Conservation (phyloP, 2,113 vertebrate genomes). For the Maylandia zebra region DNA sequence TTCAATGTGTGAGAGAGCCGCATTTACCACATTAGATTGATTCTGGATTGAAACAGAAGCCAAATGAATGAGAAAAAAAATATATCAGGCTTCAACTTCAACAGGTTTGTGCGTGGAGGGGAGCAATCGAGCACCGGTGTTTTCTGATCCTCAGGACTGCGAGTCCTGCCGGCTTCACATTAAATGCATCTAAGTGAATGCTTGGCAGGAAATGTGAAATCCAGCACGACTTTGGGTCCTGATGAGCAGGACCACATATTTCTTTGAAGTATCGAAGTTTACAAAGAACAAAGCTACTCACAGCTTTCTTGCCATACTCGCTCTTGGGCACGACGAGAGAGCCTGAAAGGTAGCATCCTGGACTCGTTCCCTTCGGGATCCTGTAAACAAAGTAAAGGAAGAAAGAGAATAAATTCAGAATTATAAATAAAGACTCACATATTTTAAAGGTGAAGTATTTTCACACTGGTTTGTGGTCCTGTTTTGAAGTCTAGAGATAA, state of each 20-base stretch:
- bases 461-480: background rate
- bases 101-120: background rate
- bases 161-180: background rate
- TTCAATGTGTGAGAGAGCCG: background rate
- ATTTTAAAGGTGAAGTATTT: background rate
- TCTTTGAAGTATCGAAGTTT: background rate
- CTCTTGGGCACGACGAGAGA: slow-evolving; percentile 90
- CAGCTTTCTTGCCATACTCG: slow-evolving; percentile 97
- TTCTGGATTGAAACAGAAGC: background rate
- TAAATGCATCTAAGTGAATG: background rate
- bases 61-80: background rate
- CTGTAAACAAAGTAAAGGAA: slow-evolving; percentile 40
- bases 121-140: background rate
- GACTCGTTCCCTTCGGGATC: slow-evolving; percentile 92
- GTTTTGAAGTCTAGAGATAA: background rate
- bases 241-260: background rate
- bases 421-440: background rate
- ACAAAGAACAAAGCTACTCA: slow-evolving; percentile 73
- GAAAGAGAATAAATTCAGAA: background rate
- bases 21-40: background rate
- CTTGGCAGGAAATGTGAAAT: background rate
- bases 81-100: background rate
- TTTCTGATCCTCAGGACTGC: background rate
- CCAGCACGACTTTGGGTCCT: background rate
- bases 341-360: slow-evolving; percentile 91